Evolutionary conservation across 2,113 vertebrate species (phyloP).

Genomic region (Mellivora capensis): DNA sequence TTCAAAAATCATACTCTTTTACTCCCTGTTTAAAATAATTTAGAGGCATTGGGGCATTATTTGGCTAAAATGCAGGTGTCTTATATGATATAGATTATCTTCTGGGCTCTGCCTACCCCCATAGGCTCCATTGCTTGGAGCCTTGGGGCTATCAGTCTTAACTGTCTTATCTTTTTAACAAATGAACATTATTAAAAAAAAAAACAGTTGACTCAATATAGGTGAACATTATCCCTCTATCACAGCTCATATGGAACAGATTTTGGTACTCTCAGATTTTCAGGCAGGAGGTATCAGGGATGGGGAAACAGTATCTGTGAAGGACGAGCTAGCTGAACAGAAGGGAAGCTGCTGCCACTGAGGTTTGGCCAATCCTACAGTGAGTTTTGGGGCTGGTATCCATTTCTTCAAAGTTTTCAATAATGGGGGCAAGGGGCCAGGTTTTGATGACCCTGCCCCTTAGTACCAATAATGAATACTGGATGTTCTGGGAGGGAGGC

Average conservation of each 20-base stretch:
- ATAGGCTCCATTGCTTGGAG: accelerated
- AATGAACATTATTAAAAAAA: neutral
- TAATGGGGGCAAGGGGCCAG: neutral
- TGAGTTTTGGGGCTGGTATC: neutral
- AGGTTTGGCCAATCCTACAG: neutral
- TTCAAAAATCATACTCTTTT: neutral
- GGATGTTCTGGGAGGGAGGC: accelerated
- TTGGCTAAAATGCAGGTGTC: neutral
- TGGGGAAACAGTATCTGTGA: neutral
- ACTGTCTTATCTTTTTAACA: neutral
- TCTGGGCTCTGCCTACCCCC: neutral
- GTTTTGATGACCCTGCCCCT: neutral
- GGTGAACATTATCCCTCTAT: neutral
- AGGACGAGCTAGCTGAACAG: neutral
- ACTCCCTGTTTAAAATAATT: neutral
- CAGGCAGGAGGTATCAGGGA: neutral
- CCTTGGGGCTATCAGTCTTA: neutral
- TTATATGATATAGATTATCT: neutral
- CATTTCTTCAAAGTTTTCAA: neutral
- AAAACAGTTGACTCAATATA: neutral
- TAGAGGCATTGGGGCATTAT: neutral
- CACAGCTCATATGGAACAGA: neutral
- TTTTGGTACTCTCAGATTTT: neutral
- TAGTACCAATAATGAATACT: neutral
- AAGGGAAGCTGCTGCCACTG: neutral